Base-by-base conservation (phyloP, 2,113 vertebrate species). In the Eclectus roratus region DNA sequence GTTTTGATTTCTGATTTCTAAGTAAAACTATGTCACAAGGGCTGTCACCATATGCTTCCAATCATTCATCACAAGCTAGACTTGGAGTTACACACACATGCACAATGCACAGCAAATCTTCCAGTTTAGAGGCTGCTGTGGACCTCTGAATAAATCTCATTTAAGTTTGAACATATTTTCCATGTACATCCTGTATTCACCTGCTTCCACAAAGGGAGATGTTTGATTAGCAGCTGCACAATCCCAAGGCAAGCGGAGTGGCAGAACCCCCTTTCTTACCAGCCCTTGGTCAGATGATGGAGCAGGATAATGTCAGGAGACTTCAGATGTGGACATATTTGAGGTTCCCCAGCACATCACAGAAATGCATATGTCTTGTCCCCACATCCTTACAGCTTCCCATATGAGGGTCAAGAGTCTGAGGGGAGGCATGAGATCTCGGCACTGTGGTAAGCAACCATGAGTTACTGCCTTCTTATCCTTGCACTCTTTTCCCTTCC, bases 301-400 rank as follows among this genome's bases (percentile, higher is more conserved):
- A 91, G 23, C 29, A 71, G 27, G 8, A 49, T 53, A 7, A 9
- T 33, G 20, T 39, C 37, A 39, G 16, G 9, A 16, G 31, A 39
- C 49, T 18, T 46, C 35, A 79, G 41, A 25, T 5, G 16, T 24
- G 15, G 19, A 31, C 35, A 86, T 8, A 21, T 8, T 18, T 3
- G 3, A 50, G 7, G 8, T 43, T 92, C 28, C 39, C 19, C 29
- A 4, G 17, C 10, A 80, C 16, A 55, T 17, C 19, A 27, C 37
- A 79, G n/a, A 77, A 53, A 28, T 10, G 25, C 5, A 8, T 9
- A 33, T 2, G 0, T 39, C 6, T 83, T 13, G 3, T 13, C 11
- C 78, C 28, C 50, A 80, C 47, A 47, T 35, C 21, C 35, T 43
- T 50, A 69, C 6, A 50, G 27, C 17, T 72, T 15, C 31, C 33